Evolutionary conservation across 2,113 vertebrate genomes (phyloP).

Genomic region (Procavia capensis): DNA sequence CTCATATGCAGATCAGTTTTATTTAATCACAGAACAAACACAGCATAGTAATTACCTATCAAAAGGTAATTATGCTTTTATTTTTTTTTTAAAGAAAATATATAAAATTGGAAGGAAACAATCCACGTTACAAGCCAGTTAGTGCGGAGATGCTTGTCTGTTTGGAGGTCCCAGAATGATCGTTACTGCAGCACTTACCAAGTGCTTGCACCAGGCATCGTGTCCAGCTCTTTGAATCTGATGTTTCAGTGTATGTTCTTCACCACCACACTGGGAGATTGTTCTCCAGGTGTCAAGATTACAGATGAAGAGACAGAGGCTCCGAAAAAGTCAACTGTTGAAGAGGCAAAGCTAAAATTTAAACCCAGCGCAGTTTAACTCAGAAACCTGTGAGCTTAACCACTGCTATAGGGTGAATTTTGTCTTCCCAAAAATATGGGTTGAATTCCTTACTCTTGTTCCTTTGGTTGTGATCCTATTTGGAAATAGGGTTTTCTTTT

Average conservation of each 20-base stretch:
- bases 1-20: background rate
- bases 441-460: background rate
- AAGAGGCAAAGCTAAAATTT: background rate
- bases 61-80: background rate
- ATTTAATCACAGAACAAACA: background rate
- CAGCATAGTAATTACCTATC: background rate
- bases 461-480: no score
- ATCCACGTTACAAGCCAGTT: background rate
- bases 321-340: background rate
- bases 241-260: background rate
- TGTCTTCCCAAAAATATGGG: background rate
- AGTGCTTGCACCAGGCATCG: background rate
- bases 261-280: rapidly evolving
- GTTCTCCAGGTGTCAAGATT: background rate
- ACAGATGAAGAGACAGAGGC: background rate
- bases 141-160: background rate
- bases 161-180: background rate
- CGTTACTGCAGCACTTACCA: rapidly evolving
- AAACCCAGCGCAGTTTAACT: background rate
- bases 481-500: no score
- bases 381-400: background rate
- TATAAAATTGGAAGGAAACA: slow-evolving; percentile 42
- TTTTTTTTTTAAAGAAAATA: slow-evolving; percentile 21
- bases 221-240: background rate
- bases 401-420: background rate